Evolutionary conservation across 2,888 invertebrate genomes (phyloP).

Genomic region (Erebia epiphron): DNA sequence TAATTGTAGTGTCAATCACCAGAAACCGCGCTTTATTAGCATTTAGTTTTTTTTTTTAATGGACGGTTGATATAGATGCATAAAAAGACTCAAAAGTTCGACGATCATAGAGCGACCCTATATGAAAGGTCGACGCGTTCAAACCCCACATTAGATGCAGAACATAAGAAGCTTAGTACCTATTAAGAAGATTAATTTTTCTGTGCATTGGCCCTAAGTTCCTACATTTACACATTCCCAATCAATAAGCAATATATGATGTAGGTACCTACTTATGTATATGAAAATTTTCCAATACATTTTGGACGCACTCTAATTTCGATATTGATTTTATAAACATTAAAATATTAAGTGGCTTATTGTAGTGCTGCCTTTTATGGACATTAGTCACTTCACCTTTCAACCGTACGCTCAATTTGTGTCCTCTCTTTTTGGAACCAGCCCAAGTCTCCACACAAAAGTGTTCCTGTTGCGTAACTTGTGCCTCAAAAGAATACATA

Average conservation of each 20-base stretch:
- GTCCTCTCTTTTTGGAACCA: constrained; percentile 12
- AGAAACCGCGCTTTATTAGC: too few species aligned
- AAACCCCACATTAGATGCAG: too few species aligned
- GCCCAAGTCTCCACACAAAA: constrained; percentile 16
- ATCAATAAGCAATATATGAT: not conserved
- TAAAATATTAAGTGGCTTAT: constrained; percentile 1
- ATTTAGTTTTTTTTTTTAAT: too few species aligned
- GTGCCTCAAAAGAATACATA: not conserved
- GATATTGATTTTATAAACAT: constrained; percentile 9
- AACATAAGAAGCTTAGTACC: too few species aligned
- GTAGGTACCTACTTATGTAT: not conserved
- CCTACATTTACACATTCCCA: not conserved
- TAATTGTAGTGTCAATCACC: too few species aligned
- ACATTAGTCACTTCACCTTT: constrained; percentile 17
- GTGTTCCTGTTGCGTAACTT: constrained; percentile 15
- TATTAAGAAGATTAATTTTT: too few species aligned
- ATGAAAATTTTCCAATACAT: not conserved
- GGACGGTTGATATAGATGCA: too few species aligned
- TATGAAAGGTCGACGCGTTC: too few species aligned
- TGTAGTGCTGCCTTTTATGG: not conserved
- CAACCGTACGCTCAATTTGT: constrained; percentile 14
- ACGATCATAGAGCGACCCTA: too few species aligned
- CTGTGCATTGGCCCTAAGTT: too few species aligned
- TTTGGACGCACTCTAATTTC: not conserved
- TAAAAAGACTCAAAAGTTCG: too few species aligned